Evolutionary conservation across 2,113 vertebrate genomes (phyloP).

Genomic region (Opisthocomus hoazin): DNA sequence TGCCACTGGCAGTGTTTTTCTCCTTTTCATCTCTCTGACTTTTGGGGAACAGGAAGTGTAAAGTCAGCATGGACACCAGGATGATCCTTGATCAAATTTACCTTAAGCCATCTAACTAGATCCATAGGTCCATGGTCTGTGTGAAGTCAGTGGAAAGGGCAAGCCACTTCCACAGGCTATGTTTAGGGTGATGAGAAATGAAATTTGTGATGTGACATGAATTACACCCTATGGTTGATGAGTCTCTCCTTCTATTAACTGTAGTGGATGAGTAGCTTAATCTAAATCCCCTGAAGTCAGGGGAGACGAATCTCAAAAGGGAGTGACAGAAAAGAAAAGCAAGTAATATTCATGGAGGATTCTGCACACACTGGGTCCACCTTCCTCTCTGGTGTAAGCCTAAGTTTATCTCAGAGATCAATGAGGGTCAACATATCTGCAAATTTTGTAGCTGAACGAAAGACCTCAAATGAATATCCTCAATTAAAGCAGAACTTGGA

Average conservation of each 20-base stretch:
- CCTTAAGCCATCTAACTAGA: neutral
- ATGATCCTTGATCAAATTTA: neutral
- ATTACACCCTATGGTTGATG: neutral
- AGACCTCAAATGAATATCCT: neutral
- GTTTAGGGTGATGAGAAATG: neutral
- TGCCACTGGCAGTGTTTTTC: neutral
- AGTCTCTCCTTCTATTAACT: neutral
- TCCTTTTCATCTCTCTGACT: neutral
- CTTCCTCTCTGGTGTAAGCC: neutral
- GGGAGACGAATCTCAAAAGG: neutral
- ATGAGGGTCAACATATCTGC: neutral
- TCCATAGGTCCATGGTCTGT: neutral
- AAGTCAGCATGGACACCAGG: neutral
- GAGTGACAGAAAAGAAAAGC: neutral
- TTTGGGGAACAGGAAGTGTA: neutral
- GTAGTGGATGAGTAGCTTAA: neutral
- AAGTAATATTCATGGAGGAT: neutral
- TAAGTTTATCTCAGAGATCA: neutral
- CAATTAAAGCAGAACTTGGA: neutral
- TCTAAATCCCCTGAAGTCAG: neutral
- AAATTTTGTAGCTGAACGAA: neutral
- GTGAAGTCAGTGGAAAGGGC: neutral
- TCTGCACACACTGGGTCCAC: neutral
- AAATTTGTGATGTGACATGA: neutral
- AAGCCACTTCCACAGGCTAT: neutral